phyloP scores from a whole-genome alignment of 2,888 invertebrate genomes.

The Brachycybe producta region DNA sequence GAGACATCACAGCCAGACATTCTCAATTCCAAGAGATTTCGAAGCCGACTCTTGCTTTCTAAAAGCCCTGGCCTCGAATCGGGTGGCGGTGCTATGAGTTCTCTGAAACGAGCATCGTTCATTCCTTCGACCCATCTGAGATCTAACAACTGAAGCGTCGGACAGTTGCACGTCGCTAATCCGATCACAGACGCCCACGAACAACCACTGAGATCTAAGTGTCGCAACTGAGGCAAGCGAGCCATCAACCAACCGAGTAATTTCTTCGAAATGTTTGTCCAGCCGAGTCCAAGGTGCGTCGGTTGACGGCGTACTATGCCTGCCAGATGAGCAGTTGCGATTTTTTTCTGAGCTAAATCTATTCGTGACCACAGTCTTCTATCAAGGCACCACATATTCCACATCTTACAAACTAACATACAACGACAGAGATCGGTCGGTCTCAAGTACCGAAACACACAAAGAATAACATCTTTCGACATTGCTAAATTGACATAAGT shows the following conservation, averaged over 20 bases:
- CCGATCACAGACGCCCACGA: conserved; percentile 63
- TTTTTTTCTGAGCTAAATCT: conserved; percentile 55
- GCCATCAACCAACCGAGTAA: conserved; percentile 87
- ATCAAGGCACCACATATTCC: conserved; percentile 74
- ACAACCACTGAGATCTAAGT: conserved; percentile 56
- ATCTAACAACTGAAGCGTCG: conserved; percentile 57
- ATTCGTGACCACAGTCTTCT: conserved; percentile 71
- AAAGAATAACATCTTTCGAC: conserved; percentile 32
- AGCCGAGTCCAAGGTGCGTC: conserved; percentile 64
- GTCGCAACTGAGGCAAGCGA: conserved; percentile 66
- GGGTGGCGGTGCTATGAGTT: conserved; percentile 72
- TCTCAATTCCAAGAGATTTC: conserved; percentile 58
- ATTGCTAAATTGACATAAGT: conserved; percentile 24
- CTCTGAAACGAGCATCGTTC: conserved; percentile 68
- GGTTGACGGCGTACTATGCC: conserved; percentile 84
- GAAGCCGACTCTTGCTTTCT: conserved; percentile 59
- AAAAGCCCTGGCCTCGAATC: conserved; percentile 62
- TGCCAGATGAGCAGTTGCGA: conserved; percentile 50
- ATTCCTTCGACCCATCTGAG: conserved; percentile 74
- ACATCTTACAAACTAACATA: conserved; percentile 67
- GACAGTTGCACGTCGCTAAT: conserved; percentile 65
- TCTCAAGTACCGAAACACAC: conserved; percentile 35
- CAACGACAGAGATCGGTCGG: conserved; percentile 44
- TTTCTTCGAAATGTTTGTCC: conserved; percentile 73
- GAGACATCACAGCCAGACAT: conserved; percentile 80